Percentiles rank a stretch among this genome's conserved stretches.
Conservation (phyloP, 2,888 invertebrate genomes). For the Volucella inanis region DNA sequence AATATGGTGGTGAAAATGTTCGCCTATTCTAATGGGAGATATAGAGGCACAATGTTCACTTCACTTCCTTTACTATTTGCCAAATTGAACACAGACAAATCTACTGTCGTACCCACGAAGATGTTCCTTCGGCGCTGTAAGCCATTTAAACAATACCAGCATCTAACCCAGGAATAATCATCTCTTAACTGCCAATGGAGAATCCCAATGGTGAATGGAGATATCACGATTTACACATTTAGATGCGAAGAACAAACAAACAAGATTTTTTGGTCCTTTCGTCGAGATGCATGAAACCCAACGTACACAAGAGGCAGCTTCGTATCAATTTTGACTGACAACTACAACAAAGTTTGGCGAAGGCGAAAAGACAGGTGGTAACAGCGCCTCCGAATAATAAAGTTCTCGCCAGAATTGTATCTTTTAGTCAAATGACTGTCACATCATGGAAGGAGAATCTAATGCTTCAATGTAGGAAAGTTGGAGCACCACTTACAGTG, state of each 20-base stretch:
- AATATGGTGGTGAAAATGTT: too few species aligned
- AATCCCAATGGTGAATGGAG: slow-evolving; percentile 95
- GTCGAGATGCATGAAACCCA: slow-evolving; percentile 89
- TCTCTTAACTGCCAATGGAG: slow-evolving; percentile 94
- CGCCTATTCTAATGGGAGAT: too few species aligned
- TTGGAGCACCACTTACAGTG: slow-evolving; percentile 91
- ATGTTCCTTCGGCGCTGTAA: slow-evolving; percentile 94
- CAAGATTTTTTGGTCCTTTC: slow-evolving; percentile 88
- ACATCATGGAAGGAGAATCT: slow-evolving; percentile 95
- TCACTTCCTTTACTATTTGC: too few species aligned
- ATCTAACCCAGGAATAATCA: slow-evolving; percentile 91
- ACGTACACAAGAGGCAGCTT: slow-evolving; percentile 88
- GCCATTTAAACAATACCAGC: slow-evolving; percentile 95
- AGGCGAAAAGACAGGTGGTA: slow-evolving; percentile 90
- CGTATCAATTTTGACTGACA: slow-evolving; percentile 88
- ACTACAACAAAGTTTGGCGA: slow-evolving; percentile 93
- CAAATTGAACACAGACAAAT: slow-evolving; percentile 87
- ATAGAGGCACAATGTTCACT: too few species aligned
- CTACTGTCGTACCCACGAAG: slow-evolving; percentile 94
- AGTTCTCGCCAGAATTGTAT: slow-evolving; percentile 94
- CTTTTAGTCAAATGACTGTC: slow-evolving; percentile 90
- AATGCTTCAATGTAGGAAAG: slow-evolving; percentile 91
- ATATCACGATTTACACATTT: slow-evolving; percentile 91
- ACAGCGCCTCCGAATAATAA: slow-evolving; percentile 90
- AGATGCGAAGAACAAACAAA: slow-evolving; percentile 92